Percentiles rank a stretch among this genome's conserved stretches.
phyloP scores from a whole-genome alignment of 1,140 invertebrate species.

The Drosophila mojavensis region DNA sequence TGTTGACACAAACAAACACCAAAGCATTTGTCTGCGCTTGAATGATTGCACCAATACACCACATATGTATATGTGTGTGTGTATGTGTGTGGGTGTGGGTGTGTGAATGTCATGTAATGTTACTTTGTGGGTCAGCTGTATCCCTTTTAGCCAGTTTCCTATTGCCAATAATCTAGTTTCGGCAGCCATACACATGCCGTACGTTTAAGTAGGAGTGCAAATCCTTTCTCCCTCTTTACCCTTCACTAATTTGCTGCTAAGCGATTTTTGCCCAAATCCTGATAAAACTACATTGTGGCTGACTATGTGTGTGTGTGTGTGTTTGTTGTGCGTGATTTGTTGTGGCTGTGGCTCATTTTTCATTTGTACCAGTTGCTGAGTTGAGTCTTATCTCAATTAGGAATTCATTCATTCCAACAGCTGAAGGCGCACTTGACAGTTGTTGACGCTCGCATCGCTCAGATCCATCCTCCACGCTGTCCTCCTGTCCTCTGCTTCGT shows the following conservation, averaged over 20 bases:
- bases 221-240: constrained; percentile 17
- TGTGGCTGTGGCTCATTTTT: constrained; percentile 54
- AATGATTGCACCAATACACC: constrained; percentile 59
- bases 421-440: constrained; percentile 51
- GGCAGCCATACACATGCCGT: constrained; percentile 13
- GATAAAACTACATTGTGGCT: constrained; percentile 7
- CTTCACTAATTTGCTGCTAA: constrained; percentile 45
- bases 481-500: background rate
- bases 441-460: constrained; percentile 31
- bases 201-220: background rate
- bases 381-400: constrained; percentile 75
- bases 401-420: constrained; percentile 60
- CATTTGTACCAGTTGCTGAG: constrained; percentile 46
- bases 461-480: background rate
- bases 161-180: constrained; percentile 42
- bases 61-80: background rate
- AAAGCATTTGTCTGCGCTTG: constrained; percentile 67
- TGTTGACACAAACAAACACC: constrained; percentile 69
- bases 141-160: constrained; percentile 26
- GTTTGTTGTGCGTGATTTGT: constrained; percentile 10
- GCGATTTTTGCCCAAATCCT: constrained; percentile 29
- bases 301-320: constrained; percentile 1
- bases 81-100: background rate
- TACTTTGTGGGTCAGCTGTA: constrained; percentile 20
- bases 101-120: constrained; percentile 4